Evolutionary conservation across 2,797 vertebrate genomes (phyloP).

Genomic region (Numenius phaeopus): DNA sequence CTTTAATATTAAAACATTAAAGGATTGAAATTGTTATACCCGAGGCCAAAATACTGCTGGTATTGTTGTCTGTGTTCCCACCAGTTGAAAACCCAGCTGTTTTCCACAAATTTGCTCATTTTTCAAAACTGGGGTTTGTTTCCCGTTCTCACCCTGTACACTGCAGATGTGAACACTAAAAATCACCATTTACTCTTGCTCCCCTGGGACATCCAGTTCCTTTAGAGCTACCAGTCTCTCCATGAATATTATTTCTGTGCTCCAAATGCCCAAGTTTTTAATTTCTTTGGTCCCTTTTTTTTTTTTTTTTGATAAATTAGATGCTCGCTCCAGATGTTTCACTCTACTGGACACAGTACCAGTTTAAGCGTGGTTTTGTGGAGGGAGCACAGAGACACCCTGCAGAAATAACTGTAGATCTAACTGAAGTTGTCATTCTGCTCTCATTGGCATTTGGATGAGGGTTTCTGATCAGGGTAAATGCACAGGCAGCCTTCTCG

Average conservation of each 20-base stretch:
- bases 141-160: background rate
- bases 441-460: background rate
- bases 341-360: background rate
- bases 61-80: background rate
- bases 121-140: background rate
- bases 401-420: background rate
- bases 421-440: background rate
- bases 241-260: background rate
- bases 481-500: background rate
- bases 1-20: background rate
- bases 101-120: background rate
- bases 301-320: background rate
- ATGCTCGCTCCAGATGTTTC: background rate
- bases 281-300: background rate
- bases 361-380: background rate
- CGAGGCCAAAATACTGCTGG: background rate
- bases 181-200: background rate
- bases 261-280: background rate
- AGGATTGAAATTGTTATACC: background rate
- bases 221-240: background rate
- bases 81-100: background rate
- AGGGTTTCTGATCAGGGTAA: background rate
- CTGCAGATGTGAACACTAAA: background rate
- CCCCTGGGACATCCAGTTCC: background rate
- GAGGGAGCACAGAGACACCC: background rate